Evolutionary conservation across 2,888 invertebrate genomes (phyloP).

Genomic region (Tanypteryx hageni): DNA sequence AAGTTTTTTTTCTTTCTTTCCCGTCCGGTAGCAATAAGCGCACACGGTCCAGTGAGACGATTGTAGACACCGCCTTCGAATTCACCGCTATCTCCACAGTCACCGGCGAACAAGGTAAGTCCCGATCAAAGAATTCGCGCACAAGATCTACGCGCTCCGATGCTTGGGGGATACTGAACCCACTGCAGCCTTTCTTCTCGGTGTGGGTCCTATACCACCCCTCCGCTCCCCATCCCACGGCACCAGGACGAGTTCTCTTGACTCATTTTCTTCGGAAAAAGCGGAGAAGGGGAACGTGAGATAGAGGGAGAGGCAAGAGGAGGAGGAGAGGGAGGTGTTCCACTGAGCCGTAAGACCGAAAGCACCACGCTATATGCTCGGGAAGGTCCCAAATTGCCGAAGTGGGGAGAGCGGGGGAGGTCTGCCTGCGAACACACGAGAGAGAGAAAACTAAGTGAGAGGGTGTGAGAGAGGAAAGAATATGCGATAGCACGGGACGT

Average conservation of each 20-base stretch:
- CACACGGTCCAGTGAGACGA: neutral
- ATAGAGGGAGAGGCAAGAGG: neutral
- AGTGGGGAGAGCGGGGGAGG: neutral
- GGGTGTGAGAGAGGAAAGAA: neutral
- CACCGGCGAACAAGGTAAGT: neutral
- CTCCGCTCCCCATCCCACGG: neutral
- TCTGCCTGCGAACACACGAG: no score
- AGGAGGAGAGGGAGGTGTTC: neutral
- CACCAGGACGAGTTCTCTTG: constrained; percentile 41
- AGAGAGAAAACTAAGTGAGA: neutral
- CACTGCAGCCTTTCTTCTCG: neutral
- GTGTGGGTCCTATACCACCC: neutral
- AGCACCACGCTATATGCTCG: constrained; percentile 29
- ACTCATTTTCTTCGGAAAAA: constrained; percentile 54
- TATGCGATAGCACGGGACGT: neutral
- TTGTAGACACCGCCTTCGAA: neutral
- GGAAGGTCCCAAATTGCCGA: constrained; percentile 33
- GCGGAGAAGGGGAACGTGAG: neutral
- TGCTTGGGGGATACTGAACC: constrained; percentile 52
- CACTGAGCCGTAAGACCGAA: constrained; percentile 4
- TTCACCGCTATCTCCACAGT: neutral
- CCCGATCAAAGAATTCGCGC: neutral
- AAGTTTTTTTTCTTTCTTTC: no score
- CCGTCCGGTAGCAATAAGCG: no score
- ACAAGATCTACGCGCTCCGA: neutral